Base-by-base conservation (phyloP, 2,888 invertebrate species). In the Drosophila anceps region DNA sequence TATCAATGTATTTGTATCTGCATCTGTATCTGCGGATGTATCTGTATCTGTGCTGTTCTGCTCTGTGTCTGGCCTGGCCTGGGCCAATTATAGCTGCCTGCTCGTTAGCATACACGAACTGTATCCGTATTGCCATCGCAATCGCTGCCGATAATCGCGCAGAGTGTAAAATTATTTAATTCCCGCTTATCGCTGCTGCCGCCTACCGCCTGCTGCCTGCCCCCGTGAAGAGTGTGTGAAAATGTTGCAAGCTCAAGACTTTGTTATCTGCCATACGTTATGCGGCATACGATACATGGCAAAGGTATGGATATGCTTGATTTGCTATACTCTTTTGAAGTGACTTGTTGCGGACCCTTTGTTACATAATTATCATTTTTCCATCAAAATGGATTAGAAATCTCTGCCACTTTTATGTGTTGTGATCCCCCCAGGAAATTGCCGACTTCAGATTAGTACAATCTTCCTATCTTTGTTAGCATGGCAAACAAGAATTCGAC, bases 61-160 rank as follows among this genome's bases (percentile, higher is more conserved):
- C 27, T 13, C 20, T 24, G 35, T 37, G 31, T 4, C 44, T 15
- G 44, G 44, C 53, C 39, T 50, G 62, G 48, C 33, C 68, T 79
- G 80, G 88, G 80, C 84, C 84, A 84, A 84, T 84, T 84, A 84
- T 84, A 85, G 85, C 78, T 64, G 84, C 73, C 69, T 82, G 90
- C 84, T 84, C 84, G 90, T 84, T 84, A 84, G 84, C 84, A 84
- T 84, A 88, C 85, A 88, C 90, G 82, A 82, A 80, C 77, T 88
- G 84, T 81, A 84, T 84, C 89, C 84, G 89, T 91, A 91, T 91
- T 85, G 89, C 88, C 88, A 86, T 91, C 78, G 76, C 88, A 83
- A 86, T 90, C 84, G 90, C 80, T 48, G 81, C 88, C 81, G 89
- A 91, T 91, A 91, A 91, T 91, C 91, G 91, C 82, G 68, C 85